phyloP scores from a whole-genome alignment of 1,140 invertebrate species.

The Dendrolimus punctatus region DNA sequence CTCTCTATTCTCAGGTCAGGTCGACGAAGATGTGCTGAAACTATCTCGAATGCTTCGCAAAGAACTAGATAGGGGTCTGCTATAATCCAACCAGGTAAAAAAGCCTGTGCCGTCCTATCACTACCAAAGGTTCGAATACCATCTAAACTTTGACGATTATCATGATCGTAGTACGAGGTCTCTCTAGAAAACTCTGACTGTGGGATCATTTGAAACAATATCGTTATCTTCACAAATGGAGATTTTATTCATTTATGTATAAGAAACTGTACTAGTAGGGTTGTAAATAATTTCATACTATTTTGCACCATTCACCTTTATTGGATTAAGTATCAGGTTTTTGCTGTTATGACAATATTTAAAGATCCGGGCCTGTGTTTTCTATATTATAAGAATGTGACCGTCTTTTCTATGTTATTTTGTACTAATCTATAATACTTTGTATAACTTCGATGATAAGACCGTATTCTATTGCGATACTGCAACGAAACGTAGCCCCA shows the following conservation, averaged over 20 bases:
- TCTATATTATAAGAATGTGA: too few relatives aligned
- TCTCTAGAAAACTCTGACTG: slow-evolving; percentile 9
- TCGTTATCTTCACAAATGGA: slow-evolving; percentile 57
- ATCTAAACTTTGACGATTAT: slow-evolving; percentile 17
- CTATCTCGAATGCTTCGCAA: slow-evolving; percentile 57
- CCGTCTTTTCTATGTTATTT: too few relatives aligned
- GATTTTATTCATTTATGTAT: slow-evolving; percentile 32
- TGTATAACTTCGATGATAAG: too few relatives aligned
- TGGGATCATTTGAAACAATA: slow-evolving; percentile 28
- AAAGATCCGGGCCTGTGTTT: too few relatives aligned
- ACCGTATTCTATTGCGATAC: too few relatives aligned
- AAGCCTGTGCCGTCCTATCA: slow-evolving; percentile 46
- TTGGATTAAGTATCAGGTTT: too few relatives aligned
- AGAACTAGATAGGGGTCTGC: slow-evolving; percentile 54
- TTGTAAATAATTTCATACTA: too few relatives aligned
- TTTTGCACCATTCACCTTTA: too few relatives aligned
- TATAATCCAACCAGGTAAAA: slow-evolving; percentile 33
- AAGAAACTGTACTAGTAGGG: too few relatives aligned
- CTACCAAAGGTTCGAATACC: slow-evolving; percentile 28
- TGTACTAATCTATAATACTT: too few relatives aligned
- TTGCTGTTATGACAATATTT: too few relatives aligned
- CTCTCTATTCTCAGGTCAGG: slow-evolving; percentile 50
- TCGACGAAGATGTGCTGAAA: slow-evolving; percentile 57
- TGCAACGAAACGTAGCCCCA: too few relatives aligned
- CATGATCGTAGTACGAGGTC: neutral